Conservation (phyloP, 2,888 invertebrate genomes). For the Eledone cirrhosa region DNA sequence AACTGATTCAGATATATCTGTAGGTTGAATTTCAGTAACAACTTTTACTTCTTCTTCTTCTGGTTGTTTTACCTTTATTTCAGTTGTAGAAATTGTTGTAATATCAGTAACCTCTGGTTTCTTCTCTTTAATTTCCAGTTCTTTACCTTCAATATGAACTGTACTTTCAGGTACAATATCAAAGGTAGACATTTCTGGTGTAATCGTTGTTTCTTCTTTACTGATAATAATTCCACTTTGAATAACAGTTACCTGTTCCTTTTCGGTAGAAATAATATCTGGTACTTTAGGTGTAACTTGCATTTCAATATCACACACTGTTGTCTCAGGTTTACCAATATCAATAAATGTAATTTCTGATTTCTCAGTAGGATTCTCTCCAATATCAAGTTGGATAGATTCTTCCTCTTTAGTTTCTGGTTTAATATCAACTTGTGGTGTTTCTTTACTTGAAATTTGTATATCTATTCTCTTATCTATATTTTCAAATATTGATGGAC, state of each 20-base stretch:
- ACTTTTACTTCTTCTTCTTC: constrained; percentile 17
- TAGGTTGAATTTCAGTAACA: constrained; percentile 2
- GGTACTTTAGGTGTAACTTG: background rate
- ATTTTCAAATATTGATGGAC: too few species aligned
- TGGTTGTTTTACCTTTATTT: background rate
- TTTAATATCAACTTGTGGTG: too few species aligned
- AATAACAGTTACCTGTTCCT: background rate
- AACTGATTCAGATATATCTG: constrained; percentile 30
- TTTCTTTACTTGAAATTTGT: too few species aligned
- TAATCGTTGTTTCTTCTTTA: background rate
- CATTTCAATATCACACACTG: background rate
- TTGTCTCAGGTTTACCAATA: background rate
- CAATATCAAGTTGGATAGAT: background rate
- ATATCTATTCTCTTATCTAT: too few species aligned
- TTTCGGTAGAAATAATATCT: background rate
- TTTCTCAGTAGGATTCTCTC: background rate
- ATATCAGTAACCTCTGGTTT: background rate
- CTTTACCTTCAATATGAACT: too few species aligned
- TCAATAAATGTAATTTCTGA: background rate
- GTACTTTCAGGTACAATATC: background rate
- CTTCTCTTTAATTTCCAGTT: background rate
- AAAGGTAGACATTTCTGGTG: background rate
- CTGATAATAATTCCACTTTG: background rate
- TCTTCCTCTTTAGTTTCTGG: background rate
- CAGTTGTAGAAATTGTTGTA: background rate